phyloP scores from a whole-genome alignment of 2,888 invertebrate species.

The Patella caerulea region DNA sequence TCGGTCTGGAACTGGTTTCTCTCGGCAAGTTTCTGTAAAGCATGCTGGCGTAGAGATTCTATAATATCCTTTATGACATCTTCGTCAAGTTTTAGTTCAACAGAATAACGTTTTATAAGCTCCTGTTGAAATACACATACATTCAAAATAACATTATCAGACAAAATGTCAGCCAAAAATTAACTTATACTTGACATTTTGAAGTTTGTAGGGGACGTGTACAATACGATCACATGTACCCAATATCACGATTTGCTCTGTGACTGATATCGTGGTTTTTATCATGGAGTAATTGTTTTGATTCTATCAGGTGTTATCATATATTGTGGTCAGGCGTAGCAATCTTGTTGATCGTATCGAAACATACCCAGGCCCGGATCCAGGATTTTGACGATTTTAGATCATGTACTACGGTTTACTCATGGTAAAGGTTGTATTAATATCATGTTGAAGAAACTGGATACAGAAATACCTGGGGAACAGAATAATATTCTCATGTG shows the following conservation, averaged over 20 bases:
- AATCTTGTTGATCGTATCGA: too few relatives aligned
- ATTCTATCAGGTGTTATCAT: too few relatives aligned
- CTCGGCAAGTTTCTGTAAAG: conserved; percentile 81
- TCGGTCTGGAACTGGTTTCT: conserved; percentile 80
- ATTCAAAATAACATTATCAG: too few relatives aligned
- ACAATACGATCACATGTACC: too few relatives aligned
- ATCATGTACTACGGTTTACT: conserved; percentile 90
- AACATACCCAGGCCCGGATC: too few relatives aligned
- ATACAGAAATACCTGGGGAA: conserved; percentile 72
- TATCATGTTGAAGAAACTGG: conserved; percentile 77
- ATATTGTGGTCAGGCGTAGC: too few relatives aligned
- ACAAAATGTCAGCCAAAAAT: too few relatives aligned
- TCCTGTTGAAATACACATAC: not conserved
- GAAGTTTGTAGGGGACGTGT: too few relatives aligned
- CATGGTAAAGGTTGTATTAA: conserved; percentile 88
- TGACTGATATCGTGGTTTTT: too few relatives aligned
- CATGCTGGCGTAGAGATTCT: conserved; percentile 79
- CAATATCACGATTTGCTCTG: too few relatives aligned
- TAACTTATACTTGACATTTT: too few relatives aligned
- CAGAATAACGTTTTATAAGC: conserved; percentile 75
- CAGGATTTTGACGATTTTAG: conserved; percentile 79
- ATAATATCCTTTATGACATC: conserved; percentile 76
- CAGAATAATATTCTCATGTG: conserved; percentile 81
- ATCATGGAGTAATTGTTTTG: too few relatives aligned
- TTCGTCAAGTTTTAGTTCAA: conserved; percentile 74